Base-by-base conservation (phyloP, 2,888 invertebrate genomes). In the Mimumesa dahlbomi region DNA sequence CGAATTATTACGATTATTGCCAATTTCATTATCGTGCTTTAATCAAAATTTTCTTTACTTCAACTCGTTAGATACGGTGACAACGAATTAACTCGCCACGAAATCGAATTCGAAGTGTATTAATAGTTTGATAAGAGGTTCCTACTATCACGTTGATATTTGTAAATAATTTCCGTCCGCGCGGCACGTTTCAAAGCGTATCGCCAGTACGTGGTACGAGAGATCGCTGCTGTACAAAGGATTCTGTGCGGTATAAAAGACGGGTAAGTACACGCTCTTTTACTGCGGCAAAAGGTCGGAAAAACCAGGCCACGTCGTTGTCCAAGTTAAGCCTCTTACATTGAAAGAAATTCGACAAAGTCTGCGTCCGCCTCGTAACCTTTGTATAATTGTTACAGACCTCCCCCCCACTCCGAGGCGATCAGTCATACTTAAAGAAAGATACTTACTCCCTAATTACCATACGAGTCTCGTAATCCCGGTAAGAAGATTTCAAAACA, bases 301-400 rank as follows among this genome's bases (percentile, higher is more conserved):
- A 64, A 63, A 75, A 66, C 54, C 42, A 48, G 53, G 65, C 54
- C 54, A 67, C 42, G 19, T 58, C 22, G 34, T 29, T 53, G 49
- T 52, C 18, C 53, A 25, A 54, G 46, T 59, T 66, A 63, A 74
- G 75, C 69, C 63, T 11, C 65, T 73, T 73, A 63, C 36, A 46
- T 45, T 45, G 19, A 16, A 56, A 62, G 56, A 76, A 73, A 68
- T 66, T 75, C 64, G 53, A 58, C 46, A 56, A 68, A 59, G 49
- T 4, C 34, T 36, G 29, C 19, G 13, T 38, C 25, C 3, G 22
- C 25, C 7, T 29, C 14, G 11, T 18, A 18, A 49, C 42, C 31
- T 40, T 58, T 19, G 40, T 18, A 14, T 21, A 42, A 58, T 22
- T 14, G 29, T 29, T 14, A 14, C 9, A 11, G 14, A 21, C n/a